Percentiles rank a stretch among this genome's conserved stretches.
Conservation (phyloP, 2,797 vertebrate genomes). For the Phoebastria nigripes region DNA sequence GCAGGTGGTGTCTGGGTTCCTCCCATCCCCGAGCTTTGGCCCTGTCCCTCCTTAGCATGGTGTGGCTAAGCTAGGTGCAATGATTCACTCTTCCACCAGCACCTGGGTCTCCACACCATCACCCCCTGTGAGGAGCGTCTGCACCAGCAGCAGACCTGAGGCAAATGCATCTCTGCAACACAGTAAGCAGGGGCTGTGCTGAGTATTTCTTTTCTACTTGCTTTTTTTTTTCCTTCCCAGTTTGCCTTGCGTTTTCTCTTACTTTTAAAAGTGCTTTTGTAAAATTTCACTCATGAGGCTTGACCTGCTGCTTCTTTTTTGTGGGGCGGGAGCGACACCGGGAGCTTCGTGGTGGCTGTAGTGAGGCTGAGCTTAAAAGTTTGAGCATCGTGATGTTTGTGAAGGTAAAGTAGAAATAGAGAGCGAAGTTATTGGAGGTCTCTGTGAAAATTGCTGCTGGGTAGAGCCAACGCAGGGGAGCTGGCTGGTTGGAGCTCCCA, state of each 20-base stretch:
- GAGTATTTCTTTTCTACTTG: not conserved
- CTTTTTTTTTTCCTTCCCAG: not conserved
- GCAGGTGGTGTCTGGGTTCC: not conserved
- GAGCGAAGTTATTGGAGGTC: not conserved
- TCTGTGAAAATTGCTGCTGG: not conserved
- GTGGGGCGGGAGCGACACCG: accelerated
- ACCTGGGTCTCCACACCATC: not conserved
- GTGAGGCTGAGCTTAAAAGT: not conserved
- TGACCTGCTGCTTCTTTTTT: not conserved
- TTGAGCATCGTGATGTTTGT: not conserved
- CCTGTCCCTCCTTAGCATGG: not conserved
- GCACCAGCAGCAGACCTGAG: not conserved
- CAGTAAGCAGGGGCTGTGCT: not conserved
- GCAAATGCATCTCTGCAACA: not conserved
- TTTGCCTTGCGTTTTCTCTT: not conserved
- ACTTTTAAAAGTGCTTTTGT: not conserved
- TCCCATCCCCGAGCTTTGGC: not conserved
- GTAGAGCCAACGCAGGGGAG: accelerated
- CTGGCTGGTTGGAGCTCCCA: not conserved
- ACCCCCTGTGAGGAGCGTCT: not conserved
- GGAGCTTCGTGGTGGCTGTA: accelerated
- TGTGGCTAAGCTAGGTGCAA: too few relatives aligned
- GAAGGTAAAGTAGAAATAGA: not conserved
- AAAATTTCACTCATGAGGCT: not conserved
- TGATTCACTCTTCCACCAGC: not conserved